These are phyloP conservation scores for Galbula dea DNA, from an alignment of 2,113 vertebrate genomes.

Conservation along the genomic window DNA sequence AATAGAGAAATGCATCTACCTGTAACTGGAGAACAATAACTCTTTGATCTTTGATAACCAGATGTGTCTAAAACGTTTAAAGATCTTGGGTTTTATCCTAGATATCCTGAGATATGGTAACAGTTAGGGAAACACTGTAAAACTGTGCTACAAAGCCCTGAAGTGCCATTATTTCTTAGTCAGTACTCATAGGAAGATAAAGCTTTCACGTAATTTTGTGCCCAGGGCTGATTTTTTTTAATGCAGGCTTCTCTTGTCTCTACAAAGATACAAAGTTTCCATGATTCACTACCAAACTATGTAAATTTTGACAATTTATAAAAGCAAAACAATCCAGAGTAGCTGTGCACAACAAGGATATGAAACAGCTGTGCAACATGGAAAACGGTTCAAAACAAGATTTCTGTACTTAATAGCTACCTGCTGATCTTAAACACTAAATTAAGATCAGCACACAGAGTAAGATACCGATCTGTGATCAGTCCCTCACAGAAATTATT, in stretches of 20 bases:
- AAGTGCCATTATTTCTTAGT: background rate
- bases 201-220: background rate
- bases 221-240: background rate
- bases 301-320: background rate
- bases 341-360: background rate
- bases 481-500: background rate
- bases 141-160: background rate
- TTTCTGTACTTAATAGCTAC: background rate
- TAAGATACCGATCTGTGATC: background rate
- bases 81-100: background rate
- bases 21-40: background rate
- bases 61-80: background rate
- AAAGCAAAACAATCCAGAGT: background rate
- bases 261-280: background rate
- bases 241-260: background rate
- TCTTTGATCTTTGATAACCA: background rate
- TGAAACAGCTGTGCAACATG: background rate
- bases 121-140: background rate
- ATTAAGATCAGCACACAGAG: background rate
- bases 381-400: background rate
- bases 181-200: background rate
- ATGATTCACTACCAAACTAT: conserved; percentile 23
- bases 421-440: background rate
- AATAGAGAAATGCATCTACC: background rate
- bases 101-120: background rate